Evolutionary conservation across 2,888 invertebrate genomes (phyloP).

Genomic region (Nebria salina): DNA sequence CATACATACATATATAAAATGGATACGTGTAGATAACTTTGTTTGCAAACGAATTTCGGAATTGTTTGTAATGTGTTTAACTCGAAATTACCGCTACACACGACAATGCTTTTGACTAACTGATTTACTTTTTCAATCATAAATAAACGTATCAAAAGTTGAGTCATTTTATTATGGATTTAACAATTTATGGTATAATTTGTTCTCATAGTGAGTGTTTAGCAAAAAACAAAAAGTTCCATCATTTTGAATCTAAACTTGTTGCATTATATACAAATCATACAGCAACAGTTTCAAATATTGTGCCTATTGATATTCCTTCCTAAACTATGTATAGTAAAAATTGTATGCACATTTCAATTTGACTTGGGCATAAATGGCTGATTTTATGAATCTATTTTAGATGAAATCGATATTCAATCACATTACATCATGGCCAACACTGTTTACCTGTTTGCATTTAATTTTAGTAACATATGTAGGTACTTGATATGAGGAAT

Average conservation of each 20-base stretch:
- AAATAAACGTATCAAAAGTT: background rate
- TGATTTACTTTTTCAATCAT: background rate
- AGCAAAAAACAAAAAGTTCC: too few species aligned
- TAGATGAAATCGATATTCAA: slow-evolving; percentile 38
- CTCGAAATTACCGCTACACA: background rate
- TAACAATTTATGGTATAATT: background rate
- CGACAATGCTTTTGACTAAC: background rate
- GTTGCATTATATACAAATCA: too few species aligned
- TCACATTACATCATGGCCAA: slow-evolving; percentile 43
- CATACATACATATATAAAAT: background rate
- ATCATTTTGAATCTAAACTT: too few species aligned
- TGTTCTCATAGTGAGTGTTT: too few species aligned
- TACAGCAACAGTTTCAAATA: too few species aligned
- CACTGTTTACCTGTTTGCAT: slow-evolving; percentile 44
- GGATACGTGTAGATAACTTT: slow-evolving; percentile 3
- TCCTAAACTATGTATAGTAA: too few species aligned
- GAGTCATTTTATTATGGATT: background rate
- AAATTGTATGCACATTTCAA: too few species aligned
- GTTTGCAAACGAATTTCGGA: background rate
- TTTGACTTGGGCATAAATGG: too few species aligned
- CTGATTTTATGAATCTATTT: background rate
- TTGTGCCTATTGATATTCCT: too few species aligned
- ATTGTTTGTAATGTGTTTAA: background rate
- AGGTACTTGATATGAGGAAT: slow-evolving; percentile 36
- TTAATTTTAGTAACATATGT: slow-evolving; percentile 45